phyloP scores from a whole-genome alignment of 30 jellyfish, hydroid and myxozoan species.

The Pseudorhiza aurosa region DNA sequence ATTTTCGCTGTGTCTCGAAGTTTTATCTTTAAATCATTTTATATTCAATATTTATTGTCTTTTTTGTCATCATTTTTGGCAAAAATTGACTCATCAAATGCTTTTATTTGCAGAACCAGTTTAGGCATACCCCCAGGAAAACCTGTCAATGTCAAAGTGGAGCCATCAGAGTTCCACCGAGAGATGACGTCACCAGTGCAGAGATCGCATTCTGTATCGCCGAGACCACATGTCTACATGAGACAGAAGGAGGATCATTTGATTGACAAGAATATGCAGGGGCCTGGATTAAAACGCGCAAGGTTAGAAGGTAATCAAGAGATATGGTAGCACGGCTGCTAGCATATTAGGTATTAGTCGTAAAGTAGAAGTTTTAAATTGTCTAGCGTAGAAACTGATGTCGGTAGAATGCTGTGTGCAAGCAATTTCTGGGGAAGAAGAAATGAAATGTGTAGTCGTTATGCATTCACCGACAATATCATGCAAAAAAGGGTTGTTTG shows the following conservation, averaged over 20 bases:
- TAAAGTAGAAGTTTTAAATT: not conserved
- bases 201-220: constrained; percentile 84
- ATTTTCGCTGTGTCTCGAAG: too few relatives aligned
- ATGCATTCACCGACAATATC: too few relatives aligned
- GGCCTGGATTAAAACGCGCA: constrained; percentile 58
- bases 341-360: constrained; percentile 13
- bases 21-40: too few relatives aligned
- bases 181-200: constrained; percentile 87
- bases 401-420: not conserved
- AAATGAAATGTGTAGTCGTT: too few relatives aligned
- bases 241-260: constrained; percentile 71
- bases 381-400: not conserved
- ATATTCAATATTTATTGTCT: too few relatives aligned
- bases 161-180: constrained; percentile 92
- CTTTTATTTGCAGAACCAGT: constrained; percentile 29
- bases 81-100: too few relatives aligned
- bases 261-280: constrained; percentile 51
- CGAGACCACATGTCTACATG: constrained; percentile 70
- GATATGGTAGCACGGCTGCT: constrained; percentile 55
- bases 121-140: constrained; percentile 66
- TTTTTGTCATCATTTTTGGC: too few relatives aligned
- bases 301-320: constrained; percentile 61
- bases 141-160: constrained; percentile 79
- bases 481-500: too few relatives aligned
- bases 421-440: not conserved